These are phyloP conservation scores for Mola mola DNA, from an alignment of 2,113 vertebrate species.

Conservation along the genomic window DNA sequence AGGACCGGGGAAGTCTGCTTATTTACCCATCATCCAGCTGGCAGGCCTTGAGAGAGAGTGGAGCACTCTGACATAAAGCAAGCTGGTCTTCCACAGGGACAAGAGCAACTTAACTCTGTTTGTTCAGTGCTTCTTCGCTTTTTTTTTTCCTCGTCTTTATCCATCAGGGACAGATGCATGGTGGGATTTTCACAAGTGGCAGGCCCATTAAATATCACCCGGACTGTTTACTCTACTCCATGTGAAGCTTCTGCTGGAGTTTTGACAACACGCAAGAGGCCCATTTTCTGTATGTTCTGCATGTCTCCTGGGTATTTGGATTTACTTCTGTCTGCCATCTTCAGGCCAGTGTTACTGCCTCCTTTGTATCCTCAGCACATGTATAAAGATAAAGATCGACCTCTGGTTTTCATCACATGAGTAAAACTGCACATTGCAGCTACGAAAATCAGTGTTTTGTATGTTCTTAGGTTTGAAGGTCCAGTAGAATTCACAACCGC, in stretches of 20 bases:
- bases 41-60: constrained; percentile 67
- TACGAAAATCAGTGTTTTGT: constrained; percentile 33
- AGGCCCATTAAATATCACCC: constrained; percentile 51
- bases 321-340: constrained; percentile 12
- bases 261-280: constrained; percentile 49
- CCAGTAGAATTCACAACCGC: constrained; percentile 29
- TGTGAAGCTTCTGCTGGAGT: constrained; percentile 32
- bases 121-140: constrained; percentile 53
- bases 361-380: constrained; percentile 27
- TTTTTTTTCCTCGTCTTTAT: constrained; percentile 23
- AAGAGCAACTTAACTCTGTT: constrained; percentile 44
- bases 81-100: constrained; percentile 17
- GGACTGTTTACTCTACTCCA: constrained; percentile 48
- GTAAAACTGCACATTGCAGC: constrained; percentile 24
- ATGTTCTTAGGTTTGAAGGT: constrained; percentile 15
- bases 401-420: constrained; percentile 11
- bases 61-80: constrained; percentile 32
- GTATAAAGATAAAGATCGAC: constrained; percentile 13
- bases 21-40: constrained; percentile 79
- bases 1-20: constrained; percentile 57
- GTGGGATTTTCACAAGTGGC: constrained; percentile 46
- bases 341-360: constrained; percentile 35
- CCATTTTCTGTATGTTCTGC: constrained; percentile 7
- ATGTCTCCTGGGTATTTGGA: constrained; percentile 32
- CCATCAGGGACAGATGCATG: constrained; percentile 40